Evolutionary conservation across 1,140 invertebrate species (phyloP).

Genomic region (Cataglyphis hispanica): DNA sequence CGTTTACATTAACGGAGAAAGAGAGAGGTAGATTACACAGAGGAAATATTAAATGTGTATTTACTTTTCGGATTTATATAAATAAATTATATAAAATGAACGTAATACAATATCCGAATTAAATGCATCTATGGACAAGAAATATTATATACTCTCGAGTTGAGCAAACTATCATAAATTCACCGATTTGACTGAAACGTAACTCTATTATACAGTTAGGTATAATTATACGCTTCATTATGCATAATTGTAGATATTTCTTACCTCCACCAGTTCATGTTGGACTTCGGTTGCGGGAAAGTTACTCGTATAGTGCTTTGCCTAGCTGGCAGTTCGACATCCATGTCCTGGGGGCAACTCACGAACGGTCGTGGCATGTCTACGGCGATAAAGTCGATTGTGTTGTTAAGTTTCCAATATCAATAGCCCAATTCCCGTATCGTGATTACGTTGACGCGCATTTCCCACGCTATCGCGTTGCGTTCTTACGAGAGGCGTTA

Average conservation of each 20-base stretch:
- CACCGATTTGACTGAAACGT: no score
- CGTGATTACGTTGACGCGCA: slow-evolving; percentile 36
- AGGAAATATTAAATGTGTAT: no score
- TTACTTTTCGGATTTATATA: no score
- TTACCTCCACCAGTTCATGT: slow-evolving; percentile 89
- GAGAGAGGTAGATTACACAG: no score
- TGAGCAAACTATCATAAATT: no score
- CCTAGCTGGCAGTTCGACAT: slow-evolving; percentile 87
- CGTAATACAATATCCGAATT: no score
- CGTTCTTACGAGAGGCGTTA: neutral
- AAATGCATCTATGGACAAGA: no score
- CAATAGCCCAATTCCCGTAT: slow-evolving; percentile 29
- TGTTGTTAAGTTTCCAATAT: slow-evolving; percentile 69
- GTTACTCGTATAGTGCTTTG: slow-evolving; percentile 87
- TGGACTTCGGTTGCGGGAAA: slow-evolving; percentile 89
- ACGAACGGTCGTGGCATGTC: slow-evolving; percentile 87
- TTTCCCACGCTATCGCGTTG: slow-evolving; percentile 12
- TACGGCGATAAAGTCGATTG: slow-evolving; percentile 74
- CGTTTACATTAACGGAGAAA: neutral
- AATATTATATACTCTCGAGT: no score
- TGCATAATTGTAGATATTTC: slow-evolving; percentile 7
- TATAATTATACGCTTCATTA: no score
- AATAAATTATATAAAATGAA: no score
- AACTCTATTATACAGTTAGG: no score
- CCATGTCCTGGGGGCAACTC: slow-evolving; percentile 89